Evolutionary conservation across 2,113 vertebrate species (phyloP).

Genomic region (Anguilla rostrata): DNA sequence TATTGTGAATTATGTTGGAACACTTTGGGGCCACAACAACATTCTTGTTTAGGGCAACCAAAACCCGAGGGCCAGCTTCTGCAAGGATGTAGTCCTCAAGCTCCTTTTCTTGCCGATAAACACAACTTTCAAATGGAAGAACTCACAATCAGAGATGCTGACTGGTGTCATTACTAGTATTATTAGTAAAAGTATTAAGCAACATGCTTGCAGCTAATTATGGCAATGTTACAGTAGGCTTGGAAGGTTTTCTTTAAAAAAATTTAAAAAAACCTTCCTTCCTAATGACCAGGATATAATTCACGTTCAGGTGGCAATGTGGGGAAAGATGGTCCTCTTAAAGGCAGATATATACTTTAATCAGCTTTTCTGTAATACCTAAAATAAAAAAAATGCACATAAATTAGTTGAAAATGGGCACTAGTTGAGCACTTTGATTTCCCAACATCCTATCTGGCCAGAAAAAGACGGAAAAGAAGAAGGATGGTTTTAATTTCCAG

Average conservation of each 20-base stretch:
- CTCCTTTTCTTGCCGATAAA: too few relatives aligned
- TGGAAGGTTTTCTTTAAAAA: not conserved
- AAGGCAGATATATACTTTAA: not conserved
- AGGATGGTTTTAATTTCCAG: not conserved
- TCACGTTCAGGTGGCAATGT: too few relatives aligned
- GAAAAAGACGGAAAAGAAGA: not conserved
- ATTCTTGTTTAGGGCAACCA: too few relatives aligned
- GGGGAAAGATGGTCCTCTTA: not conserved
- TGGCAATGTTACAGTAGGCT: not conserved
- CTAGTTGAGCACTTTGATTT: not conserved
- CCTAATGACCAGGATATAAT: too few relatives aligned
- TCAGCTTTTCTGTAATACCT: not conserved
- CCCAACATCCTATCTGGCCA: not conserved
- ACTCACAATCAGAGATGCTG: too few relatives aligned
- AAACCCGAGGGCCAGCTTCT: too few relatives aligned
- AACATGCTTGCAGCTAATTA: not conserved
- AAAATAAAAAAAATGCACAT: not conserved
- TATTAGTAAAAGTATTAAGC: not conserved
- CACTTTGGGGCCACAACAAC: too few relatives aligned
- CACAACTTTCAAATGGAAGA: too few relatives aligned
- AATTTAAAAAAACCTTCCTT: too few relatives aligned
- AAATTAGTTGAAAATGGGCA: not conserved
- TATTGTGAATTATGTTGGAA: too few relatives aligned
- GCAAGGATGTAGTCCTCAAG: too few relatives aligned
- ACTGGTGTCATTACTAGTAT: too few relatives aligned